A percentile compares a stretch with the other conserved stretches of the same genome.
These are phyloP conservation scores for Vanessa cardui DNA, from an alignment of 2,888 invertebrate genomes.

Conservation along the genomic window DNA sequence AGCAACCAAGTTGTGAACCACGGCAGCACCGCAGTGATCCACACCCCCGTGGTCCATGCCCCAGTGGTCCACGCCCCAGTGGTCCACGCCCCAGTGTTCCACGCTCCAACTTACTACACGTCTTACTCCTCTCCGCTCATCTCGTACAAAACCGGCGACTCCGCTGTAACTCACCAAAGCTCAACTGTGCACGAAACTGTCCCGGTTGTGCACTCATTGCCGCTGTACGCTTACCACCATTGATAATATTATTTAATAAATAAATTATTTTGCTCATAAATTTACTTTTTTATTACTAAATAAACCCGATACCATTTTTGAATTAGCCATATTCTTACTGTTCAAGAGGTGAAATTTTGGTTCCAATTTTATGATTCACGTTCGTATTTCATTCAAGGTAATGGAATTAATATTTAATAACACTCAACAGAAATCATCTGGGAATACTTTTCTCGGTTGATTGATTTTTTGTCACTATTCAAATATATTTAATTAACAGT, in stretches of 20 bases:
- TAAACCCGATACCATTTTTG: no score
- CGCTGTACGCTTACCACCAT: not conserved
- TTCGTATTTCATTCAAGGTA: no score
- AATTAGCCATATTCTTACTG: no score
- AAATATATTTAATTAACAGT: no score
- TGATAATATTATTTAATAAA: not conserved
- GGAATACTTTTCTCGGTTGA: no score
- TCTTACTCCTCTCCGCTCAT: slow-evolving; percentile 48
- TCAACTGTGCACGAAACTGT: slow-evolving; percentile 65
- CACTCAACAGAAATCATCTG: no score
- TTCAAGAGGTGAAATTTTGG: no score
- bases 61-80: slow-evolving; percentile 45
- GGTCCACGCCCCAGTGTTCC: slow-evolving; percentile 44
- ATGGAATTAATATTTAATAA: no score
- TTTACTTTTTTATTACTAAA: not conserved
- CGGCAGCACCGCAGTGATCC: slow-evolving; percentile 51
- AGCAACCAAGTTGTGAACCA: slow-evolving; percentile 68
- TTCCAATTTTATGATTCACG: no score
- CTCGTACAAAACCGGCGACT: slow-evolving; percentile 59
- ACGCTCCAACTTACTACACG: slow-evolving; percentile 43
- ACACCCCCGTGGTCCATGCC: slow-evolving; percentile 42
- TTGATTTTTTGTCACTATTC: no score
- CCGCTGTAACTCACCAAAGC: slow-evolving; percentile 77
- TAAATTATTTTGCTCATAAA: not conserved
- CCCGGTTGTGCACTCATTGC: not conserved